phyloP scores from a whole-genome alignment of 1,140 invertebrate species.

The Zaprionus taronus region DNA sequence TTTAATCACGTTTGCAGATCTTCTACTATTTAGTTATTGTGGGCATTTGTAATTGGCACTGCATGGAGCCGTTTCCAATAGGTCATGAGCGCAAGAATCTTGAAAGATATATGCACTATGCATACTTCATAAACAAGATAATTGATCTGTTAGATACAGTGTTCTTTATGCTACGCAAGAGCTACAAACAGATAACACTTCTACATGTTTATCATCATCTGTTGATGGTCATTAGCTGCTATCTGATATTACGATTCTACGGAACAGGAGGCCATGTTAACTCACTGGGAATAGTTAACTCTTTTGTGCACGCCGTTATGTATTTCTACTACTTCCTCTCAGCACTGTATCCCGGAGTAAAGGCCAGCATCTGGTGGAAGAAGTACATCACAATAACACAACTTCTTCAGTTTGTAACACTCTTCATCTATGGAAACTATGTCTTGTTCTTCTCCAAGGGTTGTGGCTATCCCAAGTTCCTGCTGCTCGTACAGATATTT shows the following conservation, averaged over 20 bases:
- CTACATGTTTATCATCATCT: constrained; percentile 95
- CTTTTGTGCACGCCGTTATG: constrained; percentile 92
- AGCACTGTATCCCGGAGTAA: constrained; percentile 87
- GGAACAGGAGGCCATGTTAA: constrained; percentile 89
- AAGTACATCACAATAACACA: constrained; percentile 92
- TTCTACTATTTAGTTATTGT: constrained; percentile 57
- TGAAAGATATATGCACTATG: constrained; percentile 48
- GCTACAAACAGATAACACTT: constrained; percentile 92
- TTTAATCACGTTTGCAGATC: constrained; percentile 18
- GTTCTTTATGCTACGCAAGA: constrained; percentile 95
- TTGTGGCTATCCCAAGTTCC: constrained; percentile 89
- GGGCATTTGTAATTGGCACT: constrained; percentile 52
- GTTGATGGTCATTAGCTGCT: constrained; percentile 60
- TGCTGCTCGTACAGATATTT: constrained; percentile 86
- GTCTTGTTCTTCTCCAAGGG: constrained; percentile 88
- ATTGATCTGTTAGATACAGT: constrained; percentile 90
- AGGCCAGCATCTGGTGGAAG: constrained; percentile 93
- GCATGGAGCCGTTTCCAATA: constrained; percentile 57
- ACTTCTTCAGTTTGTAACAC: constrained; percentile 90
- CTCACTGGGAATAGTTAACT: constrained; percentile 90
- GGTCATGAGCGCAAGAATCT: constrained; percentile 51
- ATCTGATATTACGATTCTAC: constrained; percentile 40
- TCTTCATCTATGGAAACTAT: constrained; percentile 87
- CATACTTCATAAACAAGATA: constrained; percentile 65
- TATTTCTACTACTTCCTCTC: constrained; percentile 91